Conservation (phyloP, 1,140 invertebrate species). For the Piezodorus guildinii region DNA sequence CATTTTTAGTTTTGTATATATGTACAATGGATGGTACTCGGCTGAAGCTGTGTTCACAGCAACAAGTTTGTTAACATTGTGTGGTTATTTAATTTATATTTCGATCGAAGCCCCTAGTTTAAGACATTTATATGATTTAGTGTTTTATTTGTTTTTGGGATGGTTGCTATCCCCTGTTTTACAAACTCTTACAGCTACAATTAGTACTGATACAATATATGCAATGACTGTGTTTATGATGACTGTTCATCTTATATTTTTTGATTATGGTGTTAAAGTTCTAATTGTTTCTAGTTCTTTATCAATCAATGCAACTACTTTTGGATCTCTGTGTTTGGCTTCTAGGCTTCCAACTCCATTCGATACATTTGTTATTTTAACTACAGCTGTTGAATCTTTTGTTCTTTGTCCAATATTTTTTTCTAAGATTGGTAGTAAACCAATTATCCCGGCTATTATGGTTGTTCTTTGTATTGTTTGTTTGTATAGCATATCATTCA, state of each 20-base stretch:
- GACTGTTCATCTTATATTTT: conserved; percentile 76
- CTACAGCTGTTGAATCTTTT: conserved; percentile 75
- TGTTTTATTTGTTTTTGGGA: conserved; percentile 71
- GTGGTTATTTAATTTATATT: conserved; percentile 47
- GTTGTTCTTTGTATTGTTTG: conserved; percentile 31
- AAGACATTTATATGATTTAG: conserved; percentile 51
- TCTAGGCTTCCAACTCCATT: conserved; percentile 73
- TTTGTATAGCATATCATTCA: conserved; percentile 38
- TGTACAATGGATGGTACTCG: conserved; percentile 53
- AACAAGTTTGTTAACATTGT: conserved; percentile 40
- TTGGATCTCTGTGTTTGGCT: conserved; percentile 85
- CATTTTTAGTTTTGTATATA: conserved; percentile 56
- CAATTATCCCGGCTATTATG: conserved; percentile 29
- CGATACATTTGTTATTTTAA: conserved; percentile 79
- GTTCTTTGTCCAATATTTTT: conserved; percentile 76
- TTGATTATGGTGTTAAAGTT: conserved; percentile 77
- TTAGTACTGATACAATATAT: conserved; percentile 95
- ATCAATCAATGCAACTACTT: conserved; percentile 80
- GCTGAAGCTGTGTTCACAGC: conserved; percentile 47
- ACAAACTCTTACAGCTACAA: conserved; percentile 89
- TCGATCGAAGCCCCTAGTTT: conserved; percentile 30
- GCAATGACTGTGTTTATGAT: conserved; percentile 80
- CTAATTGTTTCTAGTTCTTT: conserved; percentile 71
- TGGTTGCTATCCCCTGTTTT: conserved; percentile 79
- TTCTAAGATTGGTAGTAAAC: conserved; percentile 39